A percentile compares a stretch with the other conserved stretches of the same genome.
phyloP scores from a whole-genome alignment of 2,113 vertebrate species.

The Anas platyrhynchos region DNA sequence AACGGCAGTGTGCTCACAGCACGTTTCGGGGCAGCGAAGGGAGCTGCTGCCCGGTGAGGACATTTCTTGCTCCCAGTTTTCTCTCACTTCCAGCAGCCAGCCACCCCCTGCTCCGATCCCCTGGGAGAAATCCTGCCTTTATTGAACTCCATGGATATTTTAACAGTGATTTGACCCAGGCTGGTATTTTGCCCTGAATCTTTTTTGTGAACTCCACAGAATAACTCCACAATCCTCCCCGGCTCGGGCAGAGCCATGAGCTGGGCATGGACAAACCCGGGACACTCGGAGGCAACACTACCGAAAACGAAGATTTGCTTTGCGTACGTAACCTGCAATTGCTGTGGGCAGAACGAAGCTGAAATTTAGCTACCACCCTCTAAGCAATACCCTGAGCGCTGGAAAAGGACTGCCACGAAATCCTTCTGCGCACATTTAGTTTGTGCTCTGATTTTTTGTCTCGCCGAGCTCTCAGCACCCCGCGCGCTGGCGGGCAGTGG shows the following conservation, averaged over 20 bases:
- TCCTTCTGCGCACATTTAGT: neutral
- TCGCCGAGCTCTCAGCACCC: rapidly evolving
- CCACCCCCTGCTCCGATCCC: neutral
- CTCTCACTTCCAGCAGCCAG: neutral
- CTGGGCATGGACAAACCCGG: rapidly evolving
- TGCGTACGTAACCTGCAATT: neutral
- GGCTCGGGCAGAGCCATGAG: neutral
- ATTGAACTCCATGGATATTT: neutral
- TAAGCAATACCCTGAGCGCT: neutral
- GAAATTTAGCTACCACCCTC: neutral
- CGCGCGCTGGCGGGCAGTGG: neutral
- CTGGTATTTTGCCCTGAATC: neutral
- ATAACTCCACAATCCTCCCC: neutral
- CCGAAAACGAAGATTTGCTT: neutral
- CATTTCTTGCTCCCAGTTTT: neutral
- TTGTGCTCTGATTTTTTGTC: neutral
- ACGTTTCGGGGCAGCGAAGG: neutral
- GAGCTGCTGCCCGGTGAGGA: neutral
- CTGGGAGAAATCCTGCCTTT: neutral
- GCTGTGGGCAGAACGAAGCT: neutral
- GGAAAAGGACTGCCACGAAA: neutral
- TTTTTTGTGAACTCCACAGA: neutral
- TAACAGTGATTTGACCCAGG: neutral
- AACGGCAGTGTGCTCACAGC: neutral
- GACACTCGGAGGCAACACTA: neutral